phyloP scores from a whole-genome alignment of 2,888 invertebrate species.

The Ceramica pisi region DNA sequence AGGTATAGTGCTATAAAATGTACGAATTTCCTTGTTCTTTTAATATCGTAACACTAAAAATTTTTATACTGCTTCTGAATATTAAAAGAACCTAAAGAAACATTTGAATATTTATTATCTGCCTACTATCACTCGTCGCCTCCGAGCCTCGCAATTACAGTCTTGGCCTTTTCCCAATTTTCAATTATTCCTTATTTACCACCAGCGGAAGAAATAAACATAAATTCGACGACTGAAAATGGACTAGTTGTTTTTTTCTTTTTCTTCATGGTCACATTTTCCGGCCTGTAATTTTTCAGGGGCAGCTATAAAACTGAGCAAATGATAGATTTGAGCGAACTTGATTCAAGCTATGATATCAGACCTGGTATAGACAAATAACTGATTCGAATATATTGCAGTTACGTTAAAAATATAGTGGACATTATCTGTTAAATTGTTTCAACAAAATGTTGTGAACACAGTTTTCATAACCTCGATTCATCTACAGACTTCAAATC shows the following conservation, averaged over 20 bases:
- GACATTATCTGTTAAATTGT: no score
- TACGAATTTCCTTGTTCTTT: neutral
- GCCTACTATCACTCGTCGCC: slow-evolving; percentile 21
- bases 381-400: neutral
- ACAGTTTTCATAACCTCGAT: no score
- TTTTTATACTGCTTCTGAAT: neutral
- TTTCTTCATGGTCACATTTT: slow-evolving; percentile 12
- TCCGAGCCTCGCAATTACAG: slow-evolving; percentile 33
- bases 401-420: no score
- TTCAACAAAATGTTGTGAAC: no score
- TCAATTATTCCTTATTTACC: slow-evolving; percentile 55
- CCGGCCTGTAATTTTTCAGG: slow-evolving; percentile 14
- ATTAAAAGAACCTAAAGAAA: slow-evolving; percentile 1
- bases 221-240: slow-evolving; percentile 40
- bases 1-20: neutral
- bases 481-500: no score
- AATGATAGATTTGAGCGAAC: neutral
- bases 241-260: neutral
- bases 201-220: slow-evolving; percentile 42
- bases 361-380: neutral
- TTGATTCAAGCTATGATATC: neutral
- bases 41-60: no score
- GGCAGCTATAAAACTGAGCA: neutral
- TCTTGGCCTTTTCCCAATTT: slow-evolving; percentile 49
- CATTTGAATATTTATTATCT: slow-evolving; percentile 42